A percentile compares a stretch with the other conserved stretches of the same genome.
Evolutionary conservation across 1,140 invertebrate species (phyloP).

Genomic region (Zaprionus ghesquierei): DNA sequence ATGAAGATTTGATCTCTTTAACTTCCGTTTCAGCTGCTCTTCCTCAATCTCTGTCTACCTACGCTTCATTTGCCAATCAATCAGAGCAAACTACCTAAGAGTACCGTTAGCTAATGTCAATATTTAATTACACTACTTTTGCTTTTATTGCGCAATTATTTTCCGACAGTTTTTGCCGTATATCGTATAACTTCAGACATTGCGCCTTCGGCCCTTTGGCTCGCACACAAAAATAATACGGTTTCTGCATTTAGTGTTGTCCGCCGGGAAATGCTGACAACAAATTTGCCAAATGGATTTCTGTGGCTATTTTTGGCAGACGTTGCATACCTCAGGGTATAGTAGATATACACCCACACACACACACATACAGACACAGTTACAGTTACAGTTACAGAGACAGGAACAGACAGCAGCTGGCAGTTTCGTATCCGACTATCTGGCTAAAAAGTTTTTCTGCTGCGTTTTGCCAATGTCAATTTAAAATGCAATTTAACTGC

Average conservation of each 20-base stretch:
- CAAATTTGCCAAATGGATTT: constrained; percentile 72
- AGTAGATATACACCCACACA: background rate
- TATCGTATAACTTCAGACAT: constrained; percentile 12
- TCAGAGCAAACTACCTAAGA: background rate
- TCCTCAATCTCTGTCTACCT: background rate
- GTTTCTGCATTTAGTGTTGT: constrained; percentile 2
- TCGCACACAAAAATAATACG: background rate
- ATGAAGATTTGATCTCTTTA: background rate
- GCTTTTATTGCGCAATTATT: background rate
- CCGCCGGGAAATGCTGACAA: constrained; percentile 43
- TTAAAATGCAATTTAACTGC: constrained; percentile 72
- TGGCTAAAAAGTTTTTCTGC: constrained; percentile 24
- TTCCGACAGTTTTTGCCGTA: background rate
- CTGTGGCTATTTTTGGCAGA: constrained; percentile 56
- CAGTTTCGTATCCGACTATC: background rate
- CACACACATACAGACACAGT: background rate
- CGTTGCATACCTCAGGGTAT: constrained; percentile 41
- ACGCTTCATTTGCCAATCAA: constrained; percentile 8
- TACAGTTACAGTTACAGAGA: background rate
- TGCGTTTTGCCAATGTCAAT: constrained; percentile 62
- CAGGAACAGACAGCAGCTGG: background rate
- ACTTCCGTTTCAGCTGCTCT: background rate
- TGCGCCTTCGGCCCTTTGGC: background rate
- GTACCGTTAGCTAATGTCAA: constrained; percentile 1
- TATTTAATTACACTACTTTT: constrained; percentile 18